These are phyloP conservation scores for Semotilus atromaculatus DNA, from an alignment of 2,797 vertebrate genomes.

Conservation along the genomic window DNA sequence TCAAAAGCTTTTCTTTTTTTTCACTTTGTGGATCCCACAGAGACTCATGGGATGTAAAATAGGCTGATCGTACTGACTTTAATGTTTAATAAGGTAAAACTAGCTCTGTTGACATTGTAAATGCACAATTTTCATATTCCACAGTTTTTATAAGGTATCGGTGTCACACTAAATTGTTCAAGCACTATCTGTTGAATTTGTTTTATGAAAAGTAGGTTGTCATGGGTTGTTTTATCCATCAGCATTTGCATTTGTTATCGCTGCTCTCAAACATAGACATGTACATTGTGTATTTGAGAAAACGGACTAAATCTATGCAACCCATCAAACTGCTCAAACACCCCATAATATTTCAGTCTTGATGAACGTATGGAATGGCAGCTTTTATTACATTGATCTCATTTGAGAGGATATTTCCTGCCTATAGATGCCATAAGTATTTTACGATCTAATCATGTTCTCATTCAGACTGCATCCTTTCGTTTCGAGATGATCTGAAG, in stretches of 20 bases:
- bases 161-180: conserved; percentile 7
- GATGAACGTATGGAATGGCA: conserved; percentile 14
- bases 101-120: conserved; percentile 4
- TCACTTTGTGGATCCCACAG: not conserved
- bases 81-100: not conserved
- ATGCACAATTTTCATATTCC: conserved; percentile 4
- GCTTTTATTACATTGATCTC: not conserved
- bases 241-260: conserved; percentile 6
- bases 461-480: not conserved
- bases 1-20: not conserved
- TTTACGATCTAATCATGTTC: not conserved
- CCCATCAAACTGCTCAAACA: conserved; percentile 39
- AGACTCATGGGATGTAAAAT: conserved; percentile 19
- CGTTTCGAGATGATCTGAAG: not conserved
- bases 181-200: not conserved
- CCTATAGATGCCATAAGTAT: not conserved
- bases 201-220: conserved; percentile 6
- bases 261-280: conserved; percentile 4
- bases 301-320: conserved; percentile 64
- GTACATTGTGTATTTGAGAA: conserved; percentile 41
- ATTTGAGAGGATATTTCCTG: conserved; percentile 3
- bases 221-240: not conserved
- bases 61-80: not conserved
- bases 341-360: not conserved
- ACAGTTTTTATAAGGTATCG: not conserved